Percentiles rank a stretch among this genome's conserved stretches.
phyloP scores from a whole-genome alignment of 2,113 vertebrate genomes.

The Pelmatolapia mariae region DNA sequence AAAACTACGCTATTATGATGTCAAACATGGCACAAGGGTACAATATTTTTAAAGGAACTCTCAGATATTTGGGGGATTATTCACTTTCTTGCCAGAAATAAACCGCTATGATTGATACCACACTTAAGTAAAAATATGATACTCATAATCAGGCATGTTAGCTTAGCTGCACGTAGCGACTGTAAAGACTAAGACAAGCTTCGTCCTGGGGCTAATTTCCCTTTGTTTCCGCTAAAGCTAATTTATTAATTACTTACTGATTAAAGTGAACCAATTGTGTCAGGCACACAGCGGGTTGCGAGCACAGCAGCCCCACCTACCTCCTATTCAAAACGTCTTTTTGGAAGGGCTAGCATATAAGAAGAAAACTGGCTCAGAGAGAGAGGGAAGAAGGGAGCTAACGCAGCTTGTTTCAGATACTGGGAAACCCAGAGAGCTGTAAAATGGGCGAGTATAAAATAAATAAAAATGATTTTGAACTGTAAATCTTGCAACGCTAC shows the following conservation, averaged over 20 bases:
- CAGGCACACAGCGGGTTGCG: neutral
- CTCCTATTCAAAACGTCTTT: neutral
- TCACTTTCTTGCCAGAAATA: neutral
- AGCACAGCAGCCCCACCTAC: neutral
- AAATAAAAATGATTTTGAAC: neutral
- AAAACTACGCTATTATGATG: neutral
- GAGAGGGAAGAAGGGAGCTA: neutral
- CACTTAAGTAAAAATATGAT: neutral
- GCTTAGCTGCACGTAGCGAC: neutral
- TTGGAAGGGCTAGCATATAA: neutral
- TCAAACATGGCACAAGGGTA: neutral
- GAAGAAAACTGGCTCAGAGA: neutral
- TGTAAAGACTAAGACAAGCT: neutral
- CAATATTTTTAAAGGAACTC: neutral
- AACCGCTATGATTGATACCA: neutral
- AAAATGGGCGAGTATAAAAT: neutral
- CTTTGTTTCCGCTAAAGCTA: neutral
- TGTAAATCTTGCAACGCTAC: neutral
- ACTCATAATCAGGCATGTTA: neutral
- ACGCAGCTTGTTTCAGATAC: neutral
- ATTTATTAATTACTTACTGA: neutral
- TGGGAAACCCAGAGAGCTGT: neutral
- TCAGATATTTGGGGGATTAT: neutral
- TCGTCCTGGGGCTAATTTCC: neutral
- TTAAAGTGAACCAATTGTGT: neutral